These are phyloP conservation scores for Gorsachius magnificus DNA, from an alignment of 2,797 vertebrate genomes.

Conservation along the genomic window DNA sequence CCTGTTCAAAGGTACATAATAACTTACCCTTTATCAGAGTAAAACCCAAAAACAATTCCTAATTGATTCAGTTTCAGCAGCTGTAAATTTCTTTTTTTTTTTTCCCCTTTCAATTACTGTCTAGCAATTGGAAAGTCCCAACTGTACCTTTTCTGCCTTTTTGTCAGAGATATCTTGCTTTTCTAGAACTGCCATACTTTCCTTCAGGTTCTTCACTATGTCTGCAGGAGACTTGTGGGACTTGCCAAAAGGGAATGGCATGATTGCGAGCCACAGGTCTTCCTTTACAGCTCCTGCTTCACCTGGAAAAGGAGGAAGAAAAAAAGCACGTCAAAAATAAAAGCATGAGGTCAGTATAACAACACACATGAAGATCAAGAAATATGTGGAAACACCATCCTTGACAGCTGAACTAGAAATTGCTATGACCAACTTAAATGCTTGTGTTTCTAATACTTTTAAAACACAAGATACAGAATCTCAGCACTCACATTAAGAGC, in stretches of 20 bases:
- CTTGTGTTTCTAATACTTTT: not conserved
- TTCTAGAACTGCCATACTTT: conserved; percentile 94
- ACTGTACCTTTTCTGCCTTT: conserved; percentile 93
- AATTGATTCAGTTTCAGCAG: not conserved
- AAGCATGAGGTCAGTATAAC: not conserved
- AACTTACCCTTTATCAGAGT: not conserved
- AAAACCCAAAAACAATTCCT: not conserved
- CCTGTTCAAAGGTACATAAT: not conserved
- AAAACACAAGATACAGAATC: not conserved
- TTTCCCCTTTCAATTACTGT: not conserved
- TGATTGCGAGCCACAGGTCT: conserved; percentile 79
- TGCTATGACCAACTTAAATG: not conserved
- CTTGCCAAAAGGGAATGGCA: conserved; percentile 98
- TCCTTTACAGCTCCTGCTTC: conserved; percentile 67
- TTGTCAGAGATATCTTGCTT: conserved; percentile 98
- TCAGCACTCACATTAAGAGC: not conserved
- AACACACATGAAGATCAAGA: not conserved
- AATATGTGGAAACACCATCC: not conserved
- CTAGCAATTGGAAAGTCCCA: not conserved
- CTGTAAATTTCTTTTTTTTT: not conserved
- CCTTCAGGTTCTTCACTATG: conserved; percentile 97
- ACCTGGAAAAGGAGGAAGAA: conserved; percentile 72
- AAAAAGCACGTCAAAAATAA: not conserved
- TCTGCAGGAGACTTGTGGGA: conserved; percentile 98
- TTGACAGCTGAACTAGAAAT: not conserved